phyloP scores from a whole-genome alignment of 1,140 invertebrate genomes.

The Orchesella cincta region DNA sequence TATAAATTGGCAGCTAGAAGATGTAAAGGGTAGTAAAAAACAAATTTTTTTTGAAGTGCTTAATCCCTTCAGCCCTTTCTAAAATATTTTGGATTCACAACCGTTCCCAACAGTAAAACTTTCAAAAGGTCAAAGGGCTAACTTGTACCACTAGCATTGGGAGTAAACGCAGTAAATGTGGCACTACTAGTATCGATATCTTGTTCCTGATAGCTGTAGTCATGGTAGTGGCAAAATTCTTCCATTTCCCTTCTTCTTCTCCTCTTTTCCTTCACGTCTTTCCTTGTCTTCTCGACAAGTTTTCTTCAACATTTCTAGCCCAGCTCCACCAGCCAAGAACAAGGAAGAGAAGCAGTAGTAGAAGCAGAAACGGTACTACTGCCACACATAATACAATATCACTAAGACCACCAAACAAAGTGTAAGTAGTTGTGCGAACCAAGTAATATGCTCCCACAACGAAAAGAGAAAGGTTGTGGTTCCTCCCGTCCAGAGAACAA shows the following conservation, averaged over 20 bases:
- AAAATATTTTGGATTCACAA: too few relatives aligned
- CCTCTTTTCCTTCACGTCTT: neutral
- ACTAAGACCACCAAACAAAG: neutral
- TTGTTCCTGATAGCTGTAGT: neutral
- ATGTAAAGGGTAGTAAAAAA: neutral
- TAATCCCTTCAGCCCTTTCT: neutral
- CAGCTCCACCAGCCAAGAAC: neutral
- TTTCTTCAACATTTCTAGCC: conserved; percentile 7
- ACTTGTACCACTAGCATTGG: neutral
- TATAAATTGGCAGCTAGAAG: neutral
- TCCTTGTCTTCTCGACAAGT: neutral
- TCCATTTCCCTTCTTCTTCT: neutral
- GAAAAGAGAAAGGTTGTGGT: neutral
- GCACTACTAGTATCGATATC: neutral
- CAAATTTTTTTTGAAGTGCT: neutral
- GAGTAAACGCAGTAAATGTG: neutral
- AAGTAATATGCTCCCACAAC: neutral
- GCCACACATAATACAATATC: neutral
- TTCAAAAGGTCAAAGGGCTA: conserved; percentile 7
- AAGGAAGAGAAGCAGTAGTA: neutral
- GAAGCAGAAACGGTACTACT: neutral
- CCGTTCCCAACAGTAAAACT: conserved; percentile 1
- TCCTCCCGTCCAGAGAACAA: neutral
- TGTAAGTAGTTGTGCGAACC: neutral
- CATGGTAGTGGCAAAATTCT: neutral